Evolutionary conservation across 2,113 vertebrate species (phyloP), one percentile per base, ranked within the genome.

Genomic region (Urocynchramus pylzowi): DNA sequence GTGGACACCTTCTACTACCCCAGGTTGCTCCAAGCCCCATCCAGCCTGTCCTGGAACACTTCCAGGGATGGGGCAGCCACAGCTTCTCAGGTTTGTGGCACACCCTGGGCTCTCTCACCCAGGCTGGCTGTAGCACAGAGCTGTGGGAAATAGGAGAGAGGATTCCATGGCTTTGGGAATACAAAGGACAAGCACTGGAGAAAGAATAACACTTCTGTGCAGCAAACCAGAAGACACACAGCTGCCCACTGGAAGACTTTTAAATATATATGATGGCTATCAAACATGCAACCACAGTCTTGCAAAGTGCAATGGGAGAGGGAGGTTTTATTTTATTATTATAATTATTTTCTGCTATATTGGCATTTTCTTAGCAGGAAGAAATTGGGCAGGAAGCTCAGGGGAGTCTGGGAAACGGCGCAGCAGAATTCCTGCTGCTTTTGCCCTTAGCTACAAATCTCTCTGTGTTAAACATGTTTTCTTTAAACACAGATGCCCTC

Each of bases 121-220:
- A 3, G 35, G 21, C 31, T 68, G 50, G 28, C 19, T 42, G 49
- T 3, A 50, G 49, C 79, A 42, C 52, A 57, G 76, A 42, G 73
- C 3, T 64, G 65, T 92, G 90, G 76, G 96, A 89, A 95, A 73
- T 16, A 2, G 73, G 61, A 92, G 57, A 73, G 37, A 73, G 60
- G 84, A 91, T 92, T 93, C 79, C 26, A 9, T 15, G 61, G 53
- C 77, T 82, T 82, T 81, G 77, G 74, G 52, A 61, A 84, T 7
- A 82, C 84, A 93, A 82, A 93, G 71, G 41, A 28, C 63, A 85
- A 92, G 81, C 42, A 5, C 70, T 70, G 50, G 13, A 83, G 89
- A 17, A 82, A 96, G 69, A 87, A 71, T 47, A 63, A 73, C 65
- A 35, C 54, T 92, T 84, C 3, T 84, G 92, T 89, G 89, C 96